Percentiles rank a stretch among this genome's conserved stretches.
These are phyloP conservation scores for Samia ricini DNA, from an alignment of 1,140 invertebrate genomes.

Conservation along the genomic window DNA sequence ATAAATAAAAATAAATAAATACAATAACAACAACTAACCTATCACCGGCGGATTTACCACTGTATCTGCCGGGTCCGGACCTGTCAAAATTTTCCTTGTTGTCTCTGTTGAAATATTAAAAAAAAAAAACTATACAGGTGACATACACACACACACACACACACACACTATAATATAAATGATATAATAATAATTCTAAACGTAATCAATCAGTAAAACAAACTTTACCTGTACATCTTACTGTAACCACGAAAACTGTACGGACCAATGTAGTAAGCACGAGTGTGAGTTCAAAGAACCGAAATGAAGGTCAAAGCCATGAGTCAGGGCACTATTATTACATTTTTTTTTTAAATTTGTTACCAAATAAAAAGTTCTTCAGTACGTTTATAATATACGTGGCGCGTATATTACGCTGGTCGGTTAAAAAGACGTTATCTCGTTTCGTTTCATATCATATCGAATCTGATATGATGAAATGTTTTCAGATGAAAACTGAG, in stretches of 20 bases:
- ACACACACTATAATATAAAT: constrained; percentile 17
- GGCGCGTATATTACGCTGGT: not conserved
- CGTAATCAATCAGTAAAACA: constrained; percentile 16
- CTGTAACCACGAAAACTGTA: not conserved
- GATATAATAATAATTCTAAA: constrained; percentile 22
- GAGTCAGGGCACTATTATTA: constrained; percentile 55
- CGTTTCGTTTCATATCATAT: not conserved
- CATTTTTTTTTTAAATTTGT: constrained; percentile 36
- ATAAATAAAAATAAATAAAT: too few relatives aligned
- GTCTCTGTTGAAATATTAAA: constrained; percentile 36
- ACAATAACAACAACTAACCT: constrained; percentile 26
- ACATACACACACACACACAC: constrained; percentile 14
- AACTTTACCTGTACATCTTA: constrained; percentile 56
- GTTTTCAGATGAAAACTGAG: not conserved
- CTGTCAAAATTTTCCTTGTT: constrained; percentile 60
- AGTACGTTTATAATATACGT: too few relatives aligned
- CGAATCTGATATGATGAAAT: constrained; percentile 1
- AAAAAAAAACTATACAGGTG: constrained; percentile 1
- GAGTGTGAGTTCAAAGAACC: constrained; percentile 61
- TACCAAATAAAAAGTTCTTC: constrained; percentile 23
- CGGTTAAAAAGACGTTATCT: not conserved
- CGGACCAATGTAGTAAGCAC: constrained; percentile 27
- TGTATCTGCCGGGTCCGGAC: constrained; percentile 53
- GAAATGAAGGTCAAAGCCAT: constrained; percentile 54
- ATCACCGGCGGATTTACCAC: constrained; percentile 61